Evolutionary conservation across 2,113 vertebrate species (phyloP), one percentile per base, ranked within the genome.

Genomic region (Pimephales promelas): DNA sequence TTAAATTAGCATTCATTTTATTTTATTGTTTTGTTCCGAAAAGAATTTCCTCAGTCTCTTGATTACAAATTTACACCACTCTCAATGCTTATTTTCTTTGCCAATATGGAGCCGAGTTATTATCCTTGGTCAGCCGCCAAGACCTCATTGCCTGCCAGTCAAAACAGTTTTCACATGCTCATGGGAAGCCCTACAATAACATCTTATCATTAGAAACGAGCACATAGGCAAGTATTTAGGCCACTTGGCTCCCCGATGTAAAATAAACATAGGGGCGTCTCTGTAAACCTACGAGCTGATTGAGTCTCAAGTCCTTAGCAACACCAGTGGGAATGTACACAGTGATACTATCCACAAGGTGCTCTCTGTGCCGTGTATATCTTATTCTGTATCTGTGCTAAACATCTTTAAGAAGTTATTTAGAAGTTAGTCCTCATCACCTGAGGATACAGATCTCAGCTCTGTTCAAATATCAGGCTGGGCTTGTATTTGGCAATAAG

Each of bases 11-110:
- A 11, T 82, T 61, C 49, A 62, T 82, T 81, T 81, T 70, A 28
- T 79, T 73, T 82, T 74, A 79, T 84, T 87, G 68, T 88, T 88
- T 83, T 83, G 74, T 81, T 85, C 59, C 66, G n/a, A 80, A 88
- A 66, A 82, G 70, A 83, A 85, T 87, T 89, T 89, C 87, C 77
- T 87, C 85, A 16, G 52, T 68, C 36, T 34, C 82, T 85, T 90
- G 88, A 87, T 89, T 88, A 83, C 70, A 86, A 68, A 86, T 87
- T 64, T 82, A 56, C 79, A 82, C 82, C 52, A 49, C 68, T 57
- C 73, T 62, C 71, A 13, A 31, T 57, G 47, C 54, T 84, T 80
- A 79, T 82, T 84, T 86, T 85, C 80, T 83, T 86, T 77, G 81
- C 84, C 82, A 83, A 75, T 85, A 83, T n/a, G 74, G 40, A 86